phyloP scores from a whole-genome alignment of 2,797 vertebrate species.

The Tenualosa ilisha region DNA sequence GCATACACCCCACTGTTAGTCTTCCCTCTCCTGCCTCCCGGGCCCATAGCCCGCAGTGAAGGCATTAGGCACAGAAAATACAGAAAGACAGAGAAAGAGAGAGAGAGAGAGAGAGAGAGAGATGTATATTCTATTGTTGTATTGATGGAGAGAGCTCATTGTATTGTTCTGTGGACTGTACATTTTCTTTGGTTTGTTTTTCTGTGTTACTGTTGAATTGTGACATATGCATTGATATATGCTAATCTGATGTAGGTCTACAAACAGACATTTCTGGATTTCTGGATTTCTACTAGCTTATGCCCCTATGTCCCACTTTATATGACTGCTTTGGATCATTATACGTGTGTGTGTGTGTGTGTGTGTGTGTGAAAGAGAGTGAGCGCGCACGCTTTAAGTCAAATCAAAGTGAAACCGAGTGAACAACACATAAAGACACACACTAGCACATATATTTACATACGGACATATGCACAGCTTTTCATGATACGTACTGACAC shows the following conservation, averaged over 20 bases:
- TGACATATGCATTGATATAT: too few relatives aligned
- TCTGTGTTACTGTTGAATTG: too few relatives aligned
- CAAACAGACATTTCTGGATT: too few relatives aligned
- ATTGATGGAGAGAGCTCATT: too few relatives aligned
- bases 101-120: background rate
- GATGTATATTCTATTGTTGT: background rate
- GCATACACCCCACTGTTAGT: background rate
- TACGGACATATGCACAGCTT: background rate
- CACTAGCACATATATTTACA: background rate
- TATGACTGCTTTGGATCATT: too few relatives aligned
- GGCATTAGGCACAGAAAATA: background rate
- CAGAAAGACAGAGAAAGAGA: background rate
- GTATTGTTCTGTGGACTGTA: too few relatives aligned
- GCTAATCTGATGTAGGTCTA: too few relatives aligned
- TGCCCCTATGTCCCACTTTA: too few relatives aligned
- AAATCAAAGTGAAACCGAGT: slow-evolving; percentile 41
- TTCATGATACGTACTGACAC: too few relatives aligned
- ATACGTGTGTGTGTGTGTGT: background rate
- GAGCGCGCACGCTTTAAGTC: slow-evolving; percentile 29
- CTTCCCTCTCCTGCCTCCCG: background rate
- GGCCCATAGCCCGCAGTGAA: background rate
- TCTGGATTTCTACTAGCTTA: too few relatives aligned
- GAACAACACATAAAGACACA: background rate
- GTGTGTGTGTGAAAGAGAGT: background rate
- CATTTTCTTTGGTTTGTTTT: too few relatives aligned